These are phyloP conservation scores for Lacerta viridis DNA, from an alignment of 2,797 vertebrate species.

Conservation along the genomic window DNA sequence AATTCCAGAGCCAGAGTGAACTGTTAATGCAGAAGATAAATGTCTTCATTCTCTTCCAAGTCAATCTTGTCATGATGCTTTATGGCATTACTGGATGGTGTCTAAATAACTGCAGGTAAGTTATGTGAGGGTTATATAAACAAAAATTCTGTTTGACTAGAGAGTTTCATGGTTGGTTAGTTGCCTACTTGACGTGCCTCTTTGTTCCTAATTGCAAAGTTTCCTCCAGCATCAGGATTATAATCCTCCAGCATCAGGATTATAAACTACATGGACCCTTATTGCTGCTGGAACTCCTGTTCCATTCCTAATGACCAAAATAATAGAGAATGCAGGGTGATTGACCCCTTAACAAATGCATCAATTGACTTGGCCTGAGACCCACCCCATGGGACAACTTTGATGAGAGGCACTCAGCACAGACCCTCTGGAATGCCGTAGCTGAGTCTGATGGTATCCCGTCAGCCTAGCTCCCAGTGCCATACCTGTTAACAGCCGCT, in stretches of 20 bases:
- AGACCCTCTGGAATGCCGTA: too few relatives aligned
- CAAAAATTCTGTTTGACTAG: background rate
- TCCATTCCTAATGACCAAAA: background rate
- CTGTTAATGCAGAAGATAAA: slow-evolving; percentile 11
- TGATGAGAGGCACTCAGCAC: background rate
- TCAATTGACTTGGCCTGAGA: background rate
- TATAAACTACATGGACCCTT: background rate
- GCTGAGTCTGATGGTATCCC: background rate
- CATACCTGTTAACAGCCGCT: background rate
- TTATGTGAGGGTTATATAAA: background rate
- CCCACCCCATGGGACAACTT: background rate
- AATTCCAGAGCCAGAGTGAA: slow-evolving; percentile 14
- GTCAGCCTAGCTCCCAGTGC: background rate
- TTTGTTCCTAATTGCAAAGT: background rate
- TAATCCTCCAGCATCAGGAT: background rate
- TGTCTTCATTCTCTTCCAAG: background rate
- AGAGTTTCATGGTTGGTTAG: background rate
- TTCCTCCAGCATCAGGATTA: background rate
- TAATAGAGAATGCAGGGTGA: background rate
- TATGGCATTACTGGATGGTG: background rate
- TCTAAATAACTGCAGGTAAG: slow-evolving; percentile 15
- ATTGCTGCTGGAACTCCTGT: background rate
- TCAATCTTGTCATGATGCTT: rapidly evolving
- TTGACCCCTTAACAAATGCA: background rate
- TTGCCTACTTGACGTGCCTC: background rate